Percentiles rank a stretch among this genome's conserved stretches.
These are phyloP conservation scores for Luehdorfia chinensis DNA, from an alignment of 1,140 invertebrate genomes.

Conservation along the genomic window DNA sequence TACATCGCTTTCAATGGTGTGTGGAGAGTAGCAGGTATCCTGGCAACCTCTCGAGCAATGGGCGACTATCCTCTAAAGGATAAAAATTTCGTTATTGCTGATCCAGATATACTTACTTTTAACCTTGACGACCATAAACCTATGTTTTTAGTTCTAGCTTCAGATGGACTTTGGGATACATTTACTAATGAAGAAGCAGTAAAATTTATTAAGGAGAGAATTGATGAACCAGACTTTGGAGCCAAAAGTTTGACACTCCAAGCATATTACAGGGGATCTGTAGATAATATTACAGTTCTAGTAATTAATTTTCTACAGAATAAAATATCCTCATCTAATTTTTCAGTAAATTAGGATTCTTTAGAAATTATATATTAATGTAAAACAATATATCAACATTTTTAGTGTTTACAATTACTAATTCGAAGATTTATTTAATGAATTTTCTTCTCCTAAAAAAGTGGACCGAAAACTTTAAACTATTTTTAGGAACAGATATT, in stretches of 20 bases:
- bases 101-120: slow-evolving; percentile 97
- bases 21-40: slow-evolving; percentile 96
- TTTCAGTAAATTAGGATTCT: neutral
- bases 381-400: neutral
- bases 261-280: slow-evolving; percentile 93
- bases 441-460: neutral
- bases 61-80: slow-evolving; percentile 98
- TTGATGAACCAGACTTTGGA: slow-evolving; percentile 91
- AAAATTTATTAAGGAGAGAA: slow-evolving; percentile 88
- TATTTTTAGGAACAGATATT: neutral
- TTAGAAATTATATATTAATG: slow-evolving; percentile 15
- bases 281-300: slow-evolving; percentile 97
- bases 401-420: neutral
- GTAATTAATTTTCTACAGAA: slow-evolving; percentile 90
- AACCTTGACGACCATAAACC: slow-evolving; percentile 91
- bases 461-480: neutral
- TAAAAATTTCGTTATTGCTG: slow-evolving; percentile 94
- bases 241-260: slow-evolving; percentile 93
- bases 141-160: slow-evolving; percentile 93
- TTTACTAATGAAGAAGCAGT: slow-evolving; percentile 96
- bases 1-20: slow-evolving; percentile 97
- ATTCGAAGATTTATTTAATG: no score
- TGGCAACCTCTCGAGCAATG: slow-evolving; percentile 95
- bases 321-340: slow-evolving; percentile 37
- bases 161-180: slow-evolving; percentile 97